A percentile compares a stretch with the other conserved stretches of the same genome.
Evolutionary conservation across 2,797 vertebrate species (phyloP).

Genomic region (Chelon auratus): DNA sequence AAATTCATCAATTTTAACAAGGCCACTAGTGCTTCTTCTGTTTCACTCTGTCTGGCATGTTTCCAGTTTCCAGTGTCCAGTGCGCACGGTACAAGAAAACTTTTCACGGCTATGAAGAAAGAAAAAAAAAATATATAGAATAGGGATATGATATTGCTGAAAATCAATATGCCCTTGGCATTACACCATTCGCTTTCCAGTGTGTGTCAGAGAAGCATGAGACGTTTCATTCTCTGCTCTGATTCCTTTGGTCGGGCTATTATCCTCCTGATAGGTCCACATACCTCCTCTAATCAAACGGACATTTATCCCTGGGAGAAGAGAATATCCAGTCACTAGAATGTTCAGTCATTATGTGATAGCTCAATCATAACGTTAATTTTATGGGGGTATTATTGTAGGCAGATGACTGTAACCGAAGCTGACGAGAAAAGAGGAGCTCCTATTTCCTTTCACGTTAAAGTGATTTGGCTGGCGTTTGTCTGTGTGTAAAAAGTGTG

Average conservation of each 20-base stretch:
- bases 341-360: constrained; percentile 66
- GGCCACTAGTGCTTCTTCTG: constrained; percentile 55
- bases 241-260: constrained; percentile 59
- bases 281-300: constrained; percentile 73
- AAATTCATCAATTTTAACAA: constrained; percentile 72
- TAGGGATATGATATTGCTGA: constrained; percentile 52
- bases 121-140: constrained; percentile 58
- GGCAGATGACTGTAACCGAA: constrained; percentile 47
- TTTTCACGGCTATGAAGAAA: constrained; percentile 59
- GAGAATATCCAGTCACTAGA: constrained; percentile 62
- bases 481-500: constrained; percentile 9
- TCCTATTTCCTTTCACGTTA: constrained; percentile 29
- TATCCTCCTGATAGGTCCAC: constrained; percentile 50
- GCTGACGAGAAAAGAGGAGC: constrained; percentile 22
- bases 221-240: constrained; percentile 54
- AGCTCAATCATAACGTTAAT: constrained; percentile 71
- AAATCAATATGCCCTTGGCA: constrained; percentile 71
- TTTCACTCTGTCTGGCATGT: constrained; percentile 51
- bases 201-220: constrained; percentile 55
- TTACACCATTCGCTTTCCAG: constrained; percentile 64
- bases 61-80: constrained; percentile 67
- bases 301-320: constrained; percentile 59
- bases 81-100: constrained; percentile 51
- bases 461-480: constrained; percentile 17
- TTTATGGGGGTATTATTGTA: constrained; percentile 60